Conservation (phyloP, 2,113 vertebrate species). For the Sylvietta virens region DNA sequence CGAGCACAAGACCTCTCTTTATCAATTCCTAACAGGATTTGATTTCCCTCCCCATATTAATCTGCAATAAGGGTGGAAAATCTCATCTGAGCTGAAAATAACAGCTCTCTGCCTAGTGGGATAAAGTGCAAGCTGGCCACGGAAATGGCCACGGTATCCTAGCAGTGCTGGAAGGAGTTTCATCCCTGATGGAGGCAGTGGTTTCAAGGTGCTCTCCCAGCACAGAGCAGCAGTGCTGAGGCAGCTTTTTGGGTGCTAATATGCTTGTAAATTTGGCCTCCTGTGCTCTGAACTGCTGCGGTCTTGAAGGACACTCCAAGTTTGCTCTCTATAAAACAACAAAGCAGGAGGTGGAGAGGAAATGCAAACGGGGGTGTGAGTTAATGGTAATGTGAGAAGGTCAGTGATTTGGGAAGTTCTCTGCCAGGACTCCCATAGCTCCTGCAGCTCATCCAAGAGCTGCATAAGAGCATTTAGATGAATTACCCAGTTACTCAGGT, state of each 20-base stretch:
- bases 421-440: neutral
- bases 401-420: neutral
- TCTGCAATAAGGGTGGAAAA: constrained; percentile 3
- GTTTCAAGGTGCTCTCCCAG: constrained; percentile 30
- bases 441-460: neutral
- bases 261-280: constrained; percentile 2
- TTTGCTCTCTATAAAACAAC: constrained; percentile 15
- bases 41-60: neutral
- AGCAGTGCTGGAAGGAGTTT: neutral
- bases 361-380: neutral
- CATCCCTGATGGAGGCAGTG: neutral
- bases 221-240: constrained; percentile 33
- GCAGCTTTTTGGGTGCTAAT: constrained; percentile 32
- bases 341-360: neutral
- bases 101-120: neutral
- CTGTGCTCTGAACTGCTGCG: neutral
- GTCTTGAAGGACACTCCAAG: neutral
- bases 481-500: neutral
- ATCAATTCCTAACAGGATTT: neutral
- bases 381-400: neutral
- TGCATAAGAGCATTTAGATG: neutral
- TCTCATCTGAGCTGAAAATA: neutral
- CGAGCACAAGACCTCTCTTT: neutral
- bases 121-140: neutral
- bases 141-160: neutral